phyloP scores from a whole-genome alignment of 2,797 vertebrate genomes.

The Xenopus petersii region DNA sequence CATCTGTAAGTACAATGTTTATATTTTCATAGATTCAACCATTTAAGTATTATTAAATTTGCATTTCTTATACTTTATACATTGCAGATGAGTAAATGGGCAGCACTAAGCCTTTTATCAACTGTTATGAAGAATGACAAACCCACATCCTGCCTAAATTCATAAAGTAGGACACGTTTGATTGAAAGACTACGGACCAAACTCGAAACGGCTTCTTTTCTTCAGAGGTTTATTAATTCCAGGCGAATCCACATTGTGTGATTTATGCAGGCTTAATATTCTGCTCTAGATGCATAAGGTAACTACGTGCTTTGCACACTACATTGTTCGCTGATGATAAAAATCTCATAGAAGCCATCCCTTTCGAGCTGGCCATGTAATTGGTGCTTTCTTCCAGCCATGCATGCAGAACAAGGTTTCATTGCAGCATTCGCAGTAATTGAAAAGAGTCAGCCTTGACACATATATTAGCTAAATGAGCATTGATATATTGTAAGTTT shows the following conservation, averaged over 20 bases:
- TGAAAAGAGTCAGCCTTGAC: too few species aligned
- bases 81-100: slow-evolving; percentile 12
- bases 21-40: too few species aligned
- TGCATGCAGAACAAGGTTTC: slow-evolving; percentile 11
- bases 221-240: slow-evolving; percentile 27
- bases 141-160: slow-evolving; percentile 16
- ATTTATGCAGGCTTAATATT: slow-evolving; percentile 34
- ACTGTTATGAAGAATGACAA: slow-evolving; percentile 9
- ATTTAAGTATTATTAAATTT: too few species aligned
- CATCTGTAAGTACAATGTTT: too few species aligned
- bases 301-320: slow-evolving; percentile 6
- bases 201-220: slow-evolving; percentile 2
- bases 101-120: slow-evolving; percentile 1
- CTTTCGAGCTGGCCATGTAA: slow-evolving; percentile 18
- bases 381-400: slow-evolving; percentile 6
- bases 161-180: slow-evolving; percentile 7
- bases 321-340: slow-evolving; percentile 16
- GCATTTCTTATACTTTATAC: slow-evolving; percentile 3
- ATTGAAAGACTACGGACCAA: slow-evolving; percentile 14
- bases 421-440: background rate
- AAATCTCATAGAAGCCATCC: slow-evolving; percentile 11
- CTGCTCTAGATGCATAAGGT: background rate
- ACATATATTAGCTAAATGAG: too few species aligned
- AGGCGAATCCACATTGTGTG: slow-evolving; percentile 6
- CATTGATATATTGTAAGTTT: too few species aligned